Conservation (phyloP, 2,797 vertebrate species). For the Premnoplex brunnescens region DNA sequence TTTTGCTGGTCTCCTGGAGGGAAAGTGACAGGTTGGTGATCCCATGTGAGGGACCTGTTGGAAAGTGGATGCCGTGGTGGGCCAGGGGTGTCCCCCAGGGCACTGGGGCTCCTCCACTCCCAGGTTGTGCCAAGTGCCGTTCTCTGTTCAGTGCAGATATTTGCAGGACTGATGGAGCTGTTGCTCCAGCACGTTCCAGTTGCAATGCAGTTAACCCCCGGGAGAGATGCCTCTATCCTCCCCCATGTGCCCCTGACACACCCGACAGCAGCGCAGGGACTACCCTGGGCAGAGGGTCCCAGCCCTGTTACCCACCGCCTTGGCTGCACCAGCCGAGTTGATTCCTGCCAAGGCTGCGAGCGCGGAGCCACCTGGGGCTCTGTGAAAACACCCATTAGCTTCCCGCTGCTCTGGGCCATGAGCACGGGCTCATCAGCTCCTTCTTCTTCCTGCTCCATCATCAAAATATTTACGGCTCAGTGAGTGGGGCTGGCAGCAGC, state of each 20-base stretch:
- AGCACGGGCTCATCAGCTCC: background rate
- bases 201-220: background rate
- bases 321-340: background rate
- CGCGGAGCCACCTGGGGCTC: background rate
- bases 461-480: constrained; percentile 51
- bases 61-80: background rate
- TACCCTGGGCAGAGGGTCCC: background rate
- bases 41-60: background rate
- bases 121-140: background rate
- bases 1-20: background rate
- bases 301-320: fast-evolving
- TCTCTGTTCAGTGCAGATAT: background rate
- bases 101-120: fast-evolving
- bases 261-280: background rate
- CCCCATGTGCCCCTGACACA: fast-evolving
- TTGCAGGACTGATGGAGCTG: background rate
- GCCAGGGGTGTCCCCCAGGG: background rate
- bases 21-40: background rate
- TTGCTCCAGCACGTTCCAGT: background rate
- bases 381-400: background rate
- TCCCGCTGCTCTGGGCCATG: fast-evolving
- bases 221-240: background rate
- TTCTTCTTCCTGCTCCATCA: background rate
- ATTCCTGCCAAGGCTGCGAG: background rate
- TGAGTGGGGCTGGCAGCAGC: constrained; percentile 52